Evolutionary conservation across 1,140 invertebrate genomes (phyloP).

Genomic region (Periplaneta americana): DNA sequence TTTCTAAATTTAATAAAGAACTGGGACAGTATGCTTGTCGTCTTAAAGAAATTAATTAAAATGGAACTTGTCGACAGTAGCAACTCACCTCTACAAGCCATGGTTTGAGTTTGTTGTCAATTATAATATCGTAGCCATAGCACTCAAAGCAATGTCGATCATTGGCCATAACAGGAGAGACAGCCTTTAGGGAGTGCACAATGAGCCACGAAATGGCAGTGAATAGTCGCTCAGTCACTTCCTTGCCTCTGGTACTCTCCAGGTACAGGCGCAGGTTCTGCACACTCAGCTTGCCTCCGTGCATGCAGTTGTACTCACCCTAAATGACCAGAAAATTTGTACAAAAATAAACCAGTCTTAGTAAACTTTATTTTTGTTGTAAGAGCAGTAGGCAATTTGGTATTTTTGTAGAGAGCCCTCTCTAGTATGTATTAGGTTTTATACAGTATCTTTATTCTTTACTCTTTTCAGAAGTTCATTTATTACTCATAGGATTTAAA

Average conservation of each 20-base stretch:
- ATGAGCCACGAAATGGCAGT: slow-evolving; percentile 61
- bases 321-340: too few species aligned
- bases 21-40: too few species aligned
- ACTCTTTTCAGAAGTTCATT: too few species aligned
- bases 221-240: slow-evolving; percentile 77
- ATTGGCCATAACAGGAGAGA: slow-evolving; percentile 67
- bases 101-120: slow-evolving; percentile 78
- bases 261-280: slow-evolving; percentile 86
- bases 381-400: too few species aligned
- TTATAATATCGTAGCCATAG: slow-evolving; percentile 82
- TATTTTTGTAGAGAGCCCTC: too few species aligned
- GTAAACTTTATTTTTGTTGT: too few species aligned
- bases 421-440: too few species aligned
- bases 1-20: too few species aligned
- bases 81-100: slow-evolving; percentile 72
- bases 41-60: background rate
- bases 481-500: too few species aligned
- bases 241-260: slow-evolving; percentile 85
- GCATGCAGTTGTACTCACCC: slow-evolving; percentile 92
- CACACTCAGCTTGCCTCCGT: slow-evolving; percentile 92
- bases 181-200: slow-evolving; percentile 65
- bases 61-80: background rate
- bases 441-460: too few species aligned
- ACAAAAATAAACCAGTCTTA: too few species aligned
- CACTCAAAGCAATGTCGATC: slow-evolving; percentile 79